A percentile compares a stretch with the other conserved stretches of the same genome.
phyloP scores from a whole-genome alignment of 2,888 invertebrate genomes.

The Sarcophaga caerulescens region DNA sequence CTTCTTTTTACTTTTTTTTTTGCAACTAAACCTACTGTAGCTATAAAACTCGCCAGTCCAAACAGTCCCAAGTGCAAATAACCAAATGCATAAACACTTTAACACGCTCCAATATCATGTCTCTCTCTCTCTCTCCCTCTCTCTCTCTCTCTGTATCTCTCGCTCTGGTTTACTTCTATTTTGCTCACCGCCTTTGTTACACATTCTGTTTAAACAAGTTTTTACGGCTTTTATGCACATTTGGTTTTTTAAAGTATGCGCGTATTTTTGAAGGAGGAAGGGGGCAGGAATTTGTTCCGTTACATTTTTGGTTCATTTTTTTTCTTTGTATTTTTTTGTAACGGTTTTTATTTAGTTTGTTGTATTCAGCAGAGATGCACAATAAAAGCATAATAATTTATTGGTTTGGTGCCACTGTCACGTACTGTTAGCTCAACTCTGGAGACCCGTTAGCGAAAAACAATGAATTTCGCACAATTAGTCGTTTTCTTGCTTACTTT shows the following conservation, averaged over 20 bases:
- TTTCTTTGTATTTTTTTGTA: conserved; percentile 2
- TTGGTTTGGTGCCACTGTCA: conserved; percentile 56
- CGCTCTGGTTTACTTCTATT: background rate
- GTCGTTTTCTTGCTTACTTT: background rate
- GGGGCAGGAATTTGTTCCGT: background rate
- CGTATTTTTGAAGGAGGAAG: no score
- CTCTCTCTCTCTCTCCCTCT: background rate
- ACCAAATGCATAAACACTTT: background rate
- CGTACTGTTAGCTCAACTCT: conserved; percentile 56
- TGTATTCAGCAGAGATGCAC: conserved; percentile 18
- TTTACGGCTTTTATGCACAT: conserved; percentile 2
- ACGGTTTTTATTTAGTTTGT: background rate
- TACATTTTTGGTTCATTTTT: background rate
- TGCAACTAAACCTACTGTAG: background rate
- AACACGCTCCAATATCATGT: background rate
- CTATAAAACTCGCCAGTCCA: background rate
- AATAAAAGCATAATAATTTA: conserved; percentile 47
- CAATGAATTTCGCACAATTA: background rate
- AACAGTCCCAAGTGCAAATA: background rate
- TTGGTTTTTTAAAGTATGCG: background rate
- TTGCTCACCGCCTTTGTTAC: background rate
- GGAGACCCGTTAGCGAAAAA: conserved; percentile 24
- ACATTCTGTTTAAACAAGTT: background rate
- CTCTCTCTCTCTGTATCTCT: background rate
- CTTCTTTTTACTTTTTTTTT: background rate